Evolutionary conservation across 2,113 vertebrate genomes (phyloP), one percentile per base, ranked within the genome.

Genomic region (Tamias sibiricus): DNA sequence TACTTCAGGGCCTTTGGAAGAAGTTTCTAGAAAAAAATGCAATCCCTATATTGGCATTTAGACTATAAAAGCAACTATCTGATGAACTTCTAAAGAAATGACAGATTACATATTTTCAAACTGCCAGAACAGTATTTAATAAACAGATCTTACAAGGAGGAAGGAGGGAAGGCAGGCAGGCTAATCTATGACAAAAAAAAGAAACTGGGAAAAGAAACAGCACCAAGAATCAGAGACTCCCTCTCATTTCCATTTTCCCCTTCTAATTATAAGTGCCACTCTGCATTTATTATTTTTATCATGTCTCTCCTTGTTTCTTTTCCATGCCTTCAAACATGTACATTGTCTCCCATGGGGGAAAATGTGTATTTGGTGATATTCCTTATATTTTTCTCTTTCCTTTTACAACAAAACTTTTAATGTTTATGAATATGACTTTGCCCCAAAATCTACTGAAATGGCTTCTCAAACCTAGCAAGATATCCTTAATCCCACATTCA

Each of bases 21-120:
- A 69, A 13, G 7, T 64, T 75, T 92, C 35, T 37, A 87, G 28
- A n/a, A n/a, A 69, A 7, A 87, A 90, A 74, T 19, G 1, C 9
- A 42, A 88, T 30, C 47, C 19, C 47, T 82, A 16, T 40, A 24
- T 66, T 79, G 87, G 20, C 79, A 42, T 17, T 28, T 68, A 72
- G 40, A 52, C 3, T 86, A 2, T 86, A 42, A 88, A 83, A 90
- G 13, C 19, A 71, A 88, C 32, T 24, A 74, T 68, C 47, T 35
- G 3, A 94, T 81, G 10, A 62, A 35, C 47, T 74, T 85, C 47
- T 92, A 47, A 81, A 87, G 44, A 97, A 92, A 72, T 52, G 6
- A 40, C 28, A 90, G 16, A 40, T 0, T 35, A 32, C 3, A 82
- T 37, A 8, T 54, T 69, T 77, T 82, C 54, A 89, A 47, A 37